Percentiles rank a stretch among this genome's conserved stretches.
phyloP scores from a whole-genome alignment of 2,797 vertebrate species.

The Eremophila alpestris region DNA sequence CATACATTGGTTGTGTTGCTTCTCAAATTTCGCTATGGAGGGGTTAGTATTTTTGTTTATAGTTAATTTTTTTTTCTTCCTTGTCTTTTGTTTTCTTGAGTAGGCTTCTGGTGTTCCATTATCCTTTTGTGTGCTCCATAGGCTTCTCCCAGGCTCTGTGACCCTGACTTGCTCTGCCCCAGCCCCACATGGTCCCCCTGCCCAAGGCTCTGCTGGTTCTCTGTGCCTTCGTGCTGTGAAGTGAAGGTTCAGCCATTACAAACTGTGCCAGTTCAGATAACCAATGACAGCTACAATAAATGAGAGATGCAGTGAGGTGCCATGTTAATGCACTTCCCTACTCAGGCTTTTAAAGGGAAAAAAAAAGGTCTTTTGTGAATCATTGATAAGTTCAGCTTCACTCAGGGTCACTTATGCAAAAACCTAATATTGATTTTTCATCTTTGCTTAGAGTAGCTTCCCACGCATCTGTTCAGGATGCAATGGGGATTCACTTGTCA shows the following conservation, averaged over 20 bases:
- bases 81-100: constrained; percentile 5
- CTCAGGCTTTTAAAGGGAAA: constrained; percentile 35
- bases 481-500: constrained; percentile 75
- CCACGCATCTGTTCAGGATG: constrained; percentile 67
- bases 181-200: accelerated
- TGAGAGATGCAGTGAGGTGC: constrained; percentile 1
- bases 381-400: constrained; percentile 79
- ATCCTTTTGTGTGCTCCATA: background rate
- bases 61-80: background rate
- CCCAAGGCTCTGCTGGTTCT: background rate
- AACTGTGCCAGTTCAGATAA: background rate
- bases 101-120: background rate
- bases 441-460: constrained; percentile 62
- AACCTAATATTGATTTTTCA: constrained; percentile 57
- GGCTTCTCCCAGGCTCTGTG: background rate
- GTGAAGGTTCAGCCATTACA: background rate
- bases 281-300: background rate
- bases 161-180: background rate
- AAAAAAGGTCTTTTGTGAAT: constrained; percentile 66
- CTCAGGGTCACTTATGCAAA: constrained; percentile 63
- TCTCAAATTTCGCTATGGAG: background rate
- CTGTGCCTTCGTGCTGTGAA: background rate
- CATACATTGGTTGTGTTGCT: accelerated
- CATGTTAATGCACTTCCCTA: constrained; percentile 48
- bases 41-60: background rate